These are phyloP conservation scores for Pocillopora meandrina DNA, from an alignment of 92 coral and sea anemone genomes.

Conservation along the genomic window DNA sequence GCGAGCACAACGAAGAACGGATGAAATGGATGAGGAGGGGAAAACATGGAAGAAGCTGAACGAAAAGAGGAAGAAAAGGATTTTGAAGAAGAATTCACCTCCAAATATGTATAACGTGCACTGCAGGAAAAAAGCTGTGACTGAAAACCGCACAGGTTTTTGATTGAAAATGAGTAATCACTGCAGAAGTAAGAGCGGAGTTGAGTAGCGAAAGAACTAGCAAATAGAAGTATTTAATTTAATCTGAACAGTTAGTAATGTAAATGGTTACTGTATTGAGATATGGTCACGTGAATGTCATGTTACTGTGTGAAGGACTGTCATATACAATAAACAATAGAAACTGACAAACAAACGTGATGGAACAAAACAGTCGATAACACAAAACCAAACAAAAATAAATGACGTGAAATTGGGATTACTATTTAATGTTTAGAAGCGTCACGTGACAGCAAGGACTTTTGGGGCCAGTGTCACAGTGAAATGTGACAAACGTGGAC, in stretches of 20 bases:
- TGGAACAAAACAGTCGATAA: too few relatives aligned
- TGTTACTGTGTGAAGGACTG: constrained; percentile 5
- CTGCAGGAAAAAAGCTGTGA: neutral
- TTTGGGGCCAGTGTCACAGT: neutral
- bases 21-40: neutral
- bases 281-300: constrained; percentile 12
- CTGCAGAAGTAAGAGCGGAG: constrained; percentile 7
- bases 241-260: neutral
- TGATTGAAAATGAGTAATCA: neutral
- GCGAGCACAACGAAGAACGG: neutral
- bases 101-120: neutral
- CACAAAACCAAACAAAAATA: too few relatives aligned
- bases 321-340: neutral
- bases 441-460: neutral
- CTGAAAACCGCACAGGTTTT: neutral
- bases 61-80: neutral
- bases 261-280: neutral
- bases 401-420: neutral
- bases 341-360: too few relatives aligned
- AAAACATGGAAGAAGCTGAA: neutral
- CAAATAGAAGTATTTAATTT: neutral
- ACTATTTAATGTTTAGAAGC: neutral
- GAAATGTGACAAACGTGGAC: neutral
- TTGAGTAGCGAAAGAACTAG: neutral
- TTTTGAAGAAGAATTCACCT: neutral